Base-by-base conservation (phyloP, 2,888 invertebrate genomes). In the Xiphydria camelus region DNA sequence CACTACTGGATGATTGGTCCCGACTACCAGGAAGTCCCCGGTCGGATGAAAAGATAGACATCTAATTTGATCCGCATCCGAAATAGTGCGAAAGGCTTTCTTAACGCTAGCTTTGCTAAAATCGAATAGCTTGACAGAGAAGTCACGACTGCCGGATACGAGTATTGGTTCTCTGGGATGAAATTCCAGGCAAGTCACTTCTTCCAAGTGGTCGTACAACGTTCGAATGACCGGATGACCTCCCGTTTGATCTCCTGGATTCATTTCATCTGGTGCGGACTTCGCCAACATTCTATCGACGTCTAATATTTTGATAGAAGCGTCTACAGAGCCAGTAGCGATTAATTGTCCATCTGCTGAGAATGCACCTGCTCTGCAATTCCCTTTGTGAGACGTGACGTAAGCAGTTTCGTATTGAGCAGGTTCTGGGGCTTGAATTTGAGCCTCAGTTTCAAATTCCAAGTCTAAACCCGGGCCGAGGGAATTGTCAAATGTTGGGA, bases 251-350 rank as follows among this genome's bases (percentile, higher is more conserved):
- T 91, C 83, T 0, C 88, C 88, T 0, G 89, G 86, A 42, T 90
- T 88, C 68, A 89, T 85, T 64, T 90, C 91, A 62, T 92, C 91
- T 0, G 91, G 94, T 0, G 94, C 91, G n/a, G 95, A 96, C 74
- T 98, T 97, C 0, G 97, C 95, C 67, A 99, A 77, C 94, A 99
- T 98, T 49, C 98, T 84, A 66, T 99, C 99, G n/a, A 99, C 98
- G 68, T 99, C 98, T 51, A 99, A 78, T 64, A 99, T 96, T 87
- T 99, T 99, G 45, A 99, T 99, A 54, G 97, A 97, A 1, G 98
- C 94, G 76, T 99, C 99, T 1, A 94, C 94, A 57, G 97, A 97
- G 9, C 98, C 99, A 0, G 98, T 99, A 0, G 99, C 99, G 7
- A 98, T 93, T 0, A 99, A 78, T 57, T 95, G 93, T 0, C 98